Evolutionary conservation across 2,888 invertebrate species (phyloP), one percentile per base, ranked within the genome.

Genomic region (Adineta ricciae): DNA sequence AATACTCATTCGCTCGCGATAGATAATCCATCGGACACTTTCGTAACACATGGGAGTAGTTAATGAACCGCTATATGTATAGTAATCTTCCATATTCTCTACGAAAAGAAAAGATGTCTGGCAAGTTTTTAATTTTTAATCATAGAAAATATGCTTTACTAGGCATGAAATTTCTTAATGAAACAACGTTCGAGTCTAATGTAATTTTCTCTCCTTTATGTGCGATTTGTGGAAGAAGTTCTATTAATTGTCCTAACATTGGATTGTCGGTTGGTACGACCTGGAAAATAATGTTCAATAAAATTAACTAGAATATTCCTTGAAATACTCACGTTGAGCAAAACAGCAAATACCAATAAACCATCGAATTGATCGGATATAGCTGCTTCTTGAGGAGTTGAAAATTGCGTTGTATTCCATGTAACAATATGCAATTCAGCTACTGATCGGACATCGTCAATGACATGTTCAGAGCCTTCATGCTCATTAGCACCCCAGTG

Each of bases 361-460:
- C 97, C 97, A 89, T 96, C 96, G 0, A 94, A 92, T 87, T 94
- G 93, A 84, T 94, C 93, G 8, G 85, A 83, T 36, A 8, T 5
- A 1, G 94, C 94, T 1, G 97, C 96, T 89, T 96, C 95, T 16
- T 92, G 92, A 89, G 96, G 94, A 87, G 93, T 94, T 88, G 92
- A 91, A 91, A 96, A 97, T 90, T 95, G 95, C 87, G 93, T 93
- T 85, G 94, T 93, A 90, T 97, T 96, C 95, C 95, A 96, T 90
- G 97, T 96, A 5, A 97, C 97, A 88, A 97, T 92, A 90, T 97
- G 97, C 49, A 96, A 92, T 92, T 97, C 97, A 64, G 95, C 96
- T n/a, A 96, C 94, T 91, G 93, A 96, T 84, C 93, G 92, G 88
- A 93, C 92, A n/a, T 96, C 96, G 90, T 96, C 94, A 14, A 97